Base-by-base conservation (phyloP, 1,140 invertebrate species). In the Drosophila oshimai region DNA sequence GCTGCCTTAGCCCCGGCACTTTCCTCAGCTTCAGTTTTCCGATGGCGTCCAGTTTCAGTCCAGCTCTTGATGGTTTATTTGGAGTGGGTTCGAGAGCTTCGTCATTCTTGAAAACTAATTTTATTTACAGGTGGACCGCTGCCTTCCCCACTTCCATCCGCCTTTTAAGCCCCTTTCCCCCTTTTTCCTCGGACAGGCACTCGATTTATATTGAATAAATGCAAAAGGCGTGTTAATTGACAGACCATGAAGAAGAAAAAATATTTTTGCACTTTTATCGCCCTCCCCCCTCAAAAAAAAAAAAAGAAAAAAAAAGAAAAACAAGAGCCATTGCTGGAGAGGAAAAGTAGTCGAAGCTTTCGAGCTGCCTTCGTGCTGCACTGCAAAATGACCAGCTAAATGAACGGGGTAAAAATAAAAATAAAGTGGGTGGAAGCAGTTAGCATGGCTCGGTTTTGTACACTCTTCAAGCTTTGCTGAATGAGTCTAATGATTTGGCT, bases 191-290 rank as follows among this genome's bases (percentile, higher is more conserved):
- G 13, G 29, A 29, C 46, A 26, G 45, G 13, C 73, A 69, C 81
- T 76, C 81, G 75, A 84, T 86, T 81, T 81, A 74, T 87, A 87
- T 87, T 87, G 83, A 87, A 81, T 81, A 81, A 87, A 87, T 87
- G 83, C 76, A 87, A 87, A 87, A 87, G 68, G 76, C 81, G 81
- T 87, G 81, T 87, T 87, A 87, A 87, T 87, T 87, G 81, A 77
- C 81, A 87, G 81, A 87, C 81, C 81, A 87, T 87, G 81, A 87
- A 87, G 73, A 60, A 67, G 57, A 39, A 87, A 65, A 83, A 81
- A 87, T 76, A 76, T 80, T 73, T 84, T 80, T 86, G 75, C 76
- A 86, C 79, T 84, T 74, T 74, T 74, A 68, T 58, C 24, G 57
- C 18, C 15, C 9, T 10, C 29, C 10, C 37, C 18, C 13, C 9